These are phyloP conservation scores for Fulica atra DNA, from an alignment of 2,113 vertebrate genomes.

Conservation along the genomic window DNA sequence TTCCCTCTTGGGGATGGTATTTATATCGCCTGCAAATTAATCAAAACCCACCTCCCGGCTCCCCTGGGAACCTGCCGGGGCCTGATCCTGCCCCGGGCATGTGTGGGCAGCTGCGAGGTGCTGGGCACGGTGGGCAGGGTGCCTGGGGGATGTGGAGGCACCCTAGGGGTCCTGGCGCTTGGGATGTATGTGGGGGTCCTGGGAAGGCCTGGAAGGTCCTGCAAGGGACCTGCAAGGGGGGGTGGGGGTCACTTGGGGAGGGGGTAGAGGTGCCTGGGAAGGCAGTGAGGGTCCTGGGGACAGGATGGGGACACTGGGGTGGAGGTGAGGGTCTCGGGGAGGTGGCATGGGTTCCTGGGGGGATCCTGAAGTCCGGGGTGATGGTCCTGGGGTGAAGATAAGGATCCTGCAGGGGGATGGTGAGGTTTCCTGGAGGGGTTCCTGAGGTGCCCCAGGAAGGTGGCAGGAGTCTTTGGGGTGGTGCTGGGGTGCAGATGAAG, in stretches of 20 bases:
- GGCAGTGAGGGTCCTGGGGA: no score
- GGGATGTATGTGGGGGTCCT: no score
- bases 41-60: background rate
- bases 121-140: background rate
- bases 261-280: no score
- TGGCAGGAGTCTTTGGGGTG: accelerated
- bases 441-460: background rate
- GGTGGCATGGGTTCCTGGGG: no score
- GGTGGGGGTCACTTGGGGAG: no score
- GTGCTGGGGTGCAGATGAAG: background rate
- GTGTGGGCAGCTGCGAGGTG: accelerated
- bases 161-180: accelerated
- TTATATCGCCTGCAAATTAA: conserved; percentile 36
- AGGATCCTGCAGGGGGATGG: background rate
- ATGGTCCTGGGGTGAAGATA: no score
- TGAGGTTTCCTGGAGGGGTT: no score
- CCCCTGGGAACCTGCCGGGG: background rate
- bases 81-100: background rate
- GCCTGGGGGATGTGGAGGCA: background rate
- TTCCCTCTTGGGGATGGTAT: conserved; percentile 35
- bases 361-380: no score
- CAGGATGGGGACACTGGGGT: no score
- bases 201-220: no score
- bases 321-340: no score
- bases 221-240: no score